Evolutionary conservation across 2,797 vertebrate genomes (phyloP).

Genomic region (Sylvilagus floridanus): DNA sequence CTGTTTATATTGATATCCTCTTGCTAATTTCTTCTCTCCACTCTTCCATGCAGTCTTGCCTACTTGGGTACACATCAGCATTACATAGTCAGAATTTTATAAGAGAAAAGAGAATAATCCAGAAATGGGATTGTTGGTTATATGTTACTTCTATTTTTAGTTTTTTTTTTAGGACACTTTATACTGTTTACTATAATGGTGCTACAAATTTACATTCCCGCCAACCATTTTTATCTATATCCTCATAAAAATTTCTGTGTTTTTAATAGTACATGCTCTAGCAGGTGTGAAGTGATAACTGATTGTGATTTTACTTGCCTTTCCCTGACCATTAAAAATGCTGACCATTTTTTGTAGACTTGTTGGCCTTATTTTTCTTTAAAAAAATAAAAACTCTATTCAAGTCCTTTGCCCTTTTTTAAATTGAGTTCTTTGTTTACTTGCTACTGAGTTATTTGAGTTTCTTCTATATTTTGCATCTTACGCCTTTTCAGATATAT

Average conservation of each 20-base stretch:
- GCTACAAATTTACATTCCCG: too few relatives aligned
- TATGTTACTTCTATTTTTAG: background rate
- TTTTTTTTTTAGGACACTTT: background rate
- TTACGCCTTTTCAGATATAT: background rate
- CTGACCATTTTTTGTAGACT: background rate
- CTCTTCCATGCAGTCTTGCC: background rate
- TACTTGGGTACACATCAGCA: background rate
- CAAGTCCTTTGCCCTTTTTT: background rate
- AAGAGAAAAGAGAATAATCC: background rate
- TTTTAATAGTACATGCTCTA: background rate
- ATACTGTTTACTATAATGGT: too few relatives aligned
- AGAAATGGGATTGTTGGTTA: background rate
- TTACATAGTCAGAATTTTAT: background rate
- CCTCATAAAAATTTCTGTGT: background rate
- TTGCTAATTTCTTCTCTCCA: background rate
- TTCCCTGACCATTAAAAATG: background rate
- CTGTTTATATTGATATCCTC: background rate
- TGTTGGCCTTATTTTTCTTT: too few relatives aligned
- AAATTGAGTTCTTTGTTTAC: background rate
- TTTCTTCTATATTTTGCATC: too few relatives aligned
- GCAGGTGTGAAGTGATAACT: background rate
- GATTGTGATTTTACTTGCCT: too few relatives aligned
- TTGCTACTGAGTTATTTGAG: background rate
- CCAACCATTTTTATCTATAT: background rate
- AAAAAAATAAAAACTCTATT: too few relatives aligned